A percentile compares a stretch with the other conserved stretches of the same genome.
Evolutionary conservation across 92 coral and sea anemone genomes (phyloP).

Genomic region (Porites evermanni): DNA sequence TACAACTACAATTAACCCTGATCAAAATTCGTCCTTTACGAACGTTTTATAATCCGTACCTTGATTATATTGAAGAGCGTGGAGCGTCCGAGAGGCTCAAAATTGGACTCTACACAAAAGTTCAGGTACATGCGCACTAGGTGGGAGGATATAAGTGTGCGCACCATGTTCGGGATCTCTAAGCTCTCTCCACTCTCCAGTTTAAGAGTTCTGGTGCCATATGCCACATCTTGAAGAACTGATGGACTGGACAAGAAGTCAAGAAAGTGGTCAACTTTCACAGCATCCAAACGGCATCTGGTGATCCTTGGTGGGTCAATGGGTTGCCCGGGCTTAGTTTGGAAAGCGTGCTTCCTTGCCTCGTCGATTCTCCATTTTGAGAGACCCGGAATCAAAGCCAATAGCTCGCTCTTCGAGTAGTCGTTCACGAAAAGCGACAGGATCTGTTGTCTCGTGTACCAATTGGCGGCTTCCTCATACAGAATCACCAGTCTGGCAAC

Average conservation of each 20-base stretch:
- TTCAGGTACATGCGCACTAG: slow-evolving; percentile 25
- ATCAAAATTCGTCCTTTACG: too few relatives aligned
- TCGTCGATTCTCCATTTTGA: background rate
- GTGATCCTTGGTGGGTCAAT: background rate
- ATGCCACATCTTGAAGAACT: slow-evolving; percentile 37
- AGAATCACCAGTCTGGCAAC: too few relatives aligned
- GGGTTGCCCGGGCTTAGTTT: too few relatives aligned
- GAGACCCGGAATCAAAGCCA: background rate
- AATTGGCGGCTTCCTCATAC: too few relatives aligned
- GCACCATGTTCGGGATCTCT: slow-evolving; percentile 41
- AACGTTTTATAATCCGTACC: background rate
- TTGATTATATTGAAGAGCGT: slow-evolving; percentile 24
- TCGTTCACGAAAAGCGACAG: slow-evolving; percentile 7
- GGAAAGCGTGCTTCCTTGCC: background rate
- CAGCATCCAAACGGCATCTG: background rate
- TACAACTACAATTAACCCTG: too few relatives aligned
- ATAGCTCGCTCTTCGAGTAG: background rate
- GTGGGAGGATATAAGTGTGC: slow-evolving; percentile 51
- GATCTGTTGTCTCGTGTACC: background rate
- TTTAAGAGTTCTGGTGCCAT: slow-evolving; percentile 33
- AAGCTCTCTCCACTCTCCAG: slow-evolving; percentile 13
- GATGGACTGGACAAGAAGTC: slow-evolving; percentile 7
- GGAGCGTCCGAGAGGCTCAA: slow-evolving; percentile 32
- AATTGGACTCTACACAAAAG: slow-evolving; percentile 22
- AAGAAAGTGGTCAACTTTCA: background rate